Conservation (phyloP, 2,113 vertebrate genomes). For the Limanda limanda region DNA sequence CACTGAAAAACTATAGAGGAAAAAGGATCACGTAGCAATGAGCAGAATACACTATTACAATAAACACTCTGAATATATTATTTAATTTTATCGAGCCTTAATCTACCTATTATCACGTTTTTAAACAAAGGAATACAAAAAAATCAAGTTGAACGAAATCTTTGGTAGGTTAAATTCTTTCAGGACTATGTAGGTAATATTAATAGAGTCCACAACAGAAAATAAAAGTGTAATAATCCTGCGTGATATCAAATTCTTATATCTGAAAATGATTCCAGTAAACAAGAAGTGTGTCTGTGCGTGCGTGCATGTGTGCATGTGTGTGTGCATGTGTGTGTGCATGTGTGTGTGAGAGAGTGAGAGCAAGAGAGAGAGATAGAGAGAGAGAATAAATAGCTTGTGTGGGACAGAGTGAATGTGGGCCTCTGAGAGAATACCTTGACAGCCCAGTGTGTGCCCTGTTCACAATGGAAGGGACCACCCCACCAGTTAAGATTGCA, state of each 20-base stretch:
- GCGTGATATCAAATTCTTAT: slow-evolving; percentile 26
- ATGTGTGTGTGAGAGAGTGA: background rate
- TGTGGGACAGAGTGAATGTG: slow-evolving; percentile 52
- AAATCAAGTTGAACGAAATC: background rate
- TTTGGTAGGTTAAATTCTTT: no score
- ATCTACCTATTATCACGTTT: no score
- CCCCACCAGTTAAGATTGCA: slow-evolving; percentile 74
- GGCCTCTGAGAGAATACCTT: slow-evolving; percentile 55
- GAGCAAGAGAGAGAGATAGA: slow-evolving; percentile 1
- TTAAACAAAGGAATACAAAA: no score
- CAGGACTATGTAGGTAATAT: no score
- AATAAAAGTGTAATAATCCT: background rate
- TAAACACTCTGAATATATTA: background rate
- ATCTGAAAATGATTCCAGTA: slow-evolving; percentile 20
- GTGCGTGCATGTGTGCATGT: background rate
- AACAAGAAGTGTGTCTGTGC: background rate
- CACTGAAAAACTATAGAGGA: background rate
- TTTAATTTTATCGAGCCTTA: no score
- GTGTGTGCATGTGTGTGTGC: no score
- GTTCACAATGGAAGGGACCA: slow-evolving; percentile 67
- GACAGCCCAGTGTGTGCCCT: slow-evolving; percentile 50
- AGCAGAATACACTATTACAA: background rate
- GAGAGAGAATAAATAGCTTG: slow-evolving; percentile 44
- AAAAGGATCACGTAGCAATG: background rate
- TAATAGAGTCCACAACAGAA: background rate